These are phyloP conservation scores for Megaceryle alcyon DNA, from an alignment of 2,797 vertebrate species.

Conservation along the genomic window DNA sequence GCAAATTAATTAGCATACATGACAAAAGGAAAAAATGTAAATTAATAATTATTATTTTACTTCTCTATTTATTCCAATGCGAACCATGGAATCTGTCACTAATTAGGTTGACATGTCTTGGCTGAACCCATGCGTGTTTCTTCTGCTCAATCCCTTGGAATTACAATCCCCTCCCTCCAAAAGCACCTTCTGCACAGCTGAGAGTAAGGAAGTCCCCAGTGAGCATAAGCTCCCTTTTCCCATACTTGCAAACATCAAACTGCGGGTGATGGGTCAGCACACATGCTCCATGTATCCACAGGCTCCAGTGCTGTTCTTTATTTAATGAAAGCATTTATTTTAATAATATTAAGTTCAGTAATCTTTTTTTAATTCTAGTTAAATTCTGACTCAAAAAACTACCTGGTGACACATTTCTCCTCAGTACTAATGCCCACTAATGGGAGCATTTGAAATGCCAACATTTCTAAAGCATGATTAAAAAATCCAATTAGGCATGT, in stretches of 20 bases:
- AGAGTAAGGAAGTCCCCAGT: neutral
- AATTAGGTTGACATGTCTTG: neutral
- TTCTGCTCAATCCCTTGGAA: neutral
- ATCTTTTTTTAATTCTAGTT: conserved; percentile 8
- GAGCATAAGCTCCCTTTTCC: neutral
- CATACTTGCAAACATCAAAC: neutral
- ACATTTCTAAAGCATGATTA: neutral
- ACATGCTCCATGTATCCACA: neutral
- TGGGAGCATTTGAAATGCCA: neutral
- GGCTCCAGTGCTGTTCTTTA: neutral
- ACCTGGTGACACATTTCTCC: neutral
- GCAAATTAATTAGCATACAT: neutral
- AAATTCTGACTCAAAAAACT: conserved; percentile 1
- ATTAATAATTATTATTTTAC: neutral
- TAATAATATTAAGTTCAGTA: neutral
- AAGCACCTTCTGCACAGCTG: neutral
- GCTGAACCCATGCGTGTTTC: neutral
- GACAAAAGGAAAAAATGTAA: conserved; percentile 33
- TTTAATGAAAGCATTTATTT: neutral
- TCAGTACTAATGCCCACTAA: neutral
- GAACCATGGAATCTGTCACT: neutral
- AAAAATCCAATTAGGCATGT: neutral
- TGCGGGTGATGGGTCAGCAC: neutral
- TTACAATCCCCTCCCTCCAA: neutral
- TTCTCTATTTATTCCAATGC: neutral